Percentiles rank a stretch among this genome's conserved stretches.
These are phyloP conservation scores for Atta colombica DNA, from an alignment of 1,140 invertebrate species.

Conservation along the genomic window DNA sequence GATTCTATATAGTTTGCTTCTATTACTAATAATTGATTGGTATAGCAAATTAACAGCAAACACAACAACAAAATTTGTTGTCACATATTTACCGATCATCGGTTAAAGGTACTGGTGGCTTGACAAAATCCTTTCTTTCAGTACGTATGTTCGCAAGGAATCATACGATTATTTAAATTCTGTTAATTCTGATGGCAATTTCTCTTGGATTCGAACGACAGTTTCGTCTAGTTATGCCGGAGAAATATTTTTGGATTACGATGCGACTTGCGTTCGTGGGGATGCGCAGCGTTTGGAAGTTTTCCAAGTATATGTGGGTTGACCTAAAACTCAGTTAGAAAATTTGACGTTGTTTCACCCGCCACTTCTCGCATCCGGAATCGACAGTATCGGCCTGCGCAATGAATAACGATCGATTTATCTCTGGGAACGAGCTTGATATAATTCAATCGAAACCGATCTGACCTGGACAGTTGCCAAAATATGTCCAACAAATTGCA, in stretches of 20 bases:
- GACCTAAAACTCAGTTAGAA: conserved; percentile 57
- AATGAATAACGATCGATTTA: conserved; percentile 53
- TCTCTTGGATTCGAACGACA: conserved; percentile 30
- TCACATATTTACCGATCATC: too few species aligned
- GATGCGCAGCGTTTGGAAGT: conserved; percentile 61
- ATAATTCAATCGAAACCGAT: conserved; percentile 39
- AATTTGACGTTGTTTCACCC: background rate
- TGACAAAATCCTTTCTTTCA: too few species aligned
- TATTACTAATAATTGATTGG: too few species aligned
- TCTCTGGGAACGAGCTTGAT: background rate
- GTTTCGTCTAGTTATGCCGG: conserved; percentile 26
- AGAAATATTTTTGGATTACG: conserved; percentile 70
- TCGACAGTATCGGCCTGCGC: conserved; percentile 10
- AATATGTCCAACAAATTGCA: background rate
- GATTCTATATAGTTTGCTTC: too few species aligned
- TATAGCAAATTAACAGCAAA: too few species aligned
- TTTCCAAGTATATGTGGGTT: conserved; percentile 57
- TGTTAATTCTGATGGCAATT: background rate
- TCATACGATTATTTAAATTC: conserved; percentile 5
- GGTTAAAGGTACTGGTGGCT: too few species aligned
- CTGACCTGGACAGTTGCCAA: conserved; percentile 67
- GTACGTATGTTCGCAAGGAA: background rate
- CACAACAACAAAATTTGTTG: too few species aligned
- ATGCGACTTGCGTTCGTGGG: conserved; percentile 44
- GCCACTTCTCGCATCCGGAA: conserved; percentile 36